Evolutionary conservation across 2,888 invertebrate genomes (phyloP).

Genomic region (Thecophora atra): DNA sequence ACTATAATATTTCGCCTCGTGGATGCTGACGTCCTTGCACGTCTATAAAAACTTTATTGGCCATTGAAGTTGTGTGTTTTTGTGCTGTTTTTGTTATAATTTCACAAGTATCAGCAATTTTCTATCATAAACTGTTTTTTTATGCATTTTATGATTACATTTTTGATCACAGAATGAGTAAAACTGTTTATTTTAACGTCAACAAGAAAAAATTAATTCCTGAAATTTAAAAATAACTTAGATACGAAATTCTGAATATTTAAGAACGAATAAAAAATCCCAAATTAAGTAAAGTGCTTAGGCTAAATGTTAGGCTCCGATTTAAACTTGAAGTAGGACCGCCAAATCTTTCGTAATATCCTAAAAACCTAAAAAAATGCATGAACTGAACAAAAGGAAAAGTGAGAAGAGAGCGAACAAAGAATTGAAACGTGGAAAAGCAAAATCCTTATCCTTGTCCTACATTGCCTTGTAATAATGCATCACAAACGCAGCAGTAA

Average conservation of each 20-base stretch:
- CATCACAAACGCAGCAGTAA: slow-evolving; percentile 25
- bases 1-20: too few relatives aligned
- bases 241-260: not conserved
- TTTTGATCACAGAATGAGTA: too few relatives aligned
- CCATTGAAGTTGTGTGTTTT: too few relatives aligned
- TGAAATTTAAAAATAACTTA: not conserved
- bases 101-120: too few relatives aligned
- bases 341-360: not conserved
- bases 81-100: too few relatives aligned
- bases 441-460: slow-evolving; percentile 43
- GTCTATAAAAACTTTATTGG: too few relatives aligned
- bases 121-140: too few relatives aligned
- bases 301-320: not conserved
- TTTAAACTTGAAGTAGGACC: not conserved
- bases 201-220: too few relatives aligned
- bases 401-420: not conserved
- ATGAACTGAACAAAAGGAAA: not conserved
- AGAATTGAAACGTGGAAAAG: not conserved
- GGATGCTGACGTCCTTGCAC: too few relatives aligned
- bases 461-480: slow-evolving; percentile 41
- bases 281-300: not conserved
- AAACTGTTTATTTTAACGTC: too few relatives aligned
- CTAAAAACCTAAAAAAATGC: not conserved
- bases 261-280: not conserved
- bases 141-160: too few relatives aligned